Conservation (phyloP, 2,113 vertebrate species). For the Phoenicopterus ruber region DNA sequence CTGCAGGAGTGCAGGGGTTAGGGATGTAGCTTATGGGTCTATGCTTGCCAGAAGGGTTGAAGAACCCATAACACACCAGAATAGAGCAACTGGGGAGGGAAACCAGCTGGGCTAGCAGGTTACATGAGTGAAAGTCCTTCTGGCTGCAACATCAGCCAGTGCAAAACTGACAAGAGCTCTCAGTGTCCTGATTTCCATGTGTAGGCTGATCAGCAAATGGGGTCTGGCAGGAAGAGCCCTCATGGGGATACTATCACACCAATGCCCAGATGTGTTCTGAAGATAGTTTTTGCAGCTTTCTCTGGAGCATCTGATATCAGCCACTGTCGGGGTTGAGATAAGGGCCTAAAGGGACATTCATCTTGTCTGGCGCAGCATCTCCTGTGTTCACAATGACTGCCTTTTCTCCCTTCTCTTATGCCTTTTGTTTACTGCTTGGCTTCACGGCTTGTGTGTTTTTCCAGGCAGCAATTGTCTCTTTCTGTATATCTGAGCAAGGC, state of each 20-base stretch:
- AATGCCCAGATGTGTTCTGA: not conserved
- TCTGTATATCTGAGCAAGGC: not conserved
- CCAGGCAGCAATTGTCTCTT: not conserved
- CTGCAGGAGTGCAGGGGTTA: not conserved
- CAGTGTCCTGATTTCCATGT: not conserved
- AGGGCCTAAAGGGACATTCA: not conserved
- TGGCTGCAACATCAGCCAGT: not conserved
- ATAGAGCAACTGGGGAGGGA: not conserved
- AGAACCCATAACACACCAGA: not conserved
- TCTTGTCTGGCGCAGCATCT: not conserved
- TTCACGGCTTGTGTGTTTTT: not conserved
- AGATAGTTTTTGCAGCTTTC: not conserved
- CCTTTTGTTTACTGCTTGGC: not conserved
- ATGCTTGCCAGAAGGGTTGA: not conserved
- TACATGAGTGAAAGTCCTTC: not conserved
- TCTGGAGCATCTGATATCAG: constrained; percentile 12
- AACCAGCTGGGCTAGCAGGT: not conserved
- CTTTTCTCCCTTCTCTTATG: not conserved
- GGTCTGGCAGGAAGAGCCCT: not conserved
- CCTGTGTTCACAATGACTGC: not conserved
- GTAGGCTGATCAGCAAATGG: not conserved
- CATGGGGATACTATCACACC: not conserved
- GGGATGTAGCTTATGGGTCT: not conserved
- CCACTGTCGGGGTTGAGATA: not conserved
- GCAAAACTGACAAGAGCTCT: not conserved